phyloP scores from a whole-genome alignment of 2,113 vertebrate genomes.

The Phaetusa simplex region DNA sequence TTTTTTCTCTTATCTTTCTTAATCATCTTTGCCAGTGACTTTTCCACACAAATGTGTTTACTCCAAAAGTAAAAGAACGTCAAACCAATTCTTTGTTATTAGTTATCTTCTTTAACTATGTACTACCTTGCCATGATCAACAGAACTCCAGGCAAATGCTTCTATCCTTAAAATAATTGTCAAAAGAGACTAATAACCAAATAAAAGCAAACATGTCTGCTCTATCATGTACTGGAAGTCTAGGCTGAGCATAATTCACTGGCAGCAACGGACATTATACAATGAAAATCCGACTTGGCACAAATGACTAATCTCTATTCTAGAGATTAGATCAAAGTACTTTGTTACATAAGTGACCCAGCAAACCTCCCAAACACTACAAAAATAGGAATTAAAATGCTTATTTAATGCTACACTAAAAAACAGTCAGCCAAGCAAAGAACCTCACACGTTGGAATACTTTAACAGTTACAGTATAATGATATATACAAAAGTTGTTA shows the following conservation, averaged over 20 bases:
- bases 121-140: background rate
- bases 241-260: background rate
- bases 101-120: background rate
- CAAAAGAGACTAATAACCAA: background rate
- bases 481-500: background rate
- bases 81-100: background rate
- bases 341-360: constrained; percentile 45
- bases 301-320: constrained; percentile 50
- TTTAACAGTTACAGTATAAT: background rate
- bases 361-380: constrained; percentile 18
- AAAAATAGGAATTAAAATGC: constrained; percentile 19
- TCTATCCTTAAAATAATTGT: background rate
- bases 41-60: background rate
- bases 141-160: background rate
- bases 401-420: background rate
- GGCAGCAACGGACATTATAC: constrained; percentile 5
- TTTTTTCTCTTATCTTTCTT: background rate
- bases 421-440: background rate
- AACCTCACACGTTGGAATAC: background rate
- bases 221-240: background rate
- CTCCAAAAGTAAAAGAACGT: background rate
- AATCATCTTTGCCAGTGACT: background rate
- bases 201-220: background rate
- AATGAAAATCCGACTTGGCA: constrained; percentile 44
- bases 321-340: constrained; percentile 46